These are phyloP conservation scores for Hydrolagus affinis DNA, from an alignment of 2,113 vertebrate species.

Conservation along the genomic window DNA sequence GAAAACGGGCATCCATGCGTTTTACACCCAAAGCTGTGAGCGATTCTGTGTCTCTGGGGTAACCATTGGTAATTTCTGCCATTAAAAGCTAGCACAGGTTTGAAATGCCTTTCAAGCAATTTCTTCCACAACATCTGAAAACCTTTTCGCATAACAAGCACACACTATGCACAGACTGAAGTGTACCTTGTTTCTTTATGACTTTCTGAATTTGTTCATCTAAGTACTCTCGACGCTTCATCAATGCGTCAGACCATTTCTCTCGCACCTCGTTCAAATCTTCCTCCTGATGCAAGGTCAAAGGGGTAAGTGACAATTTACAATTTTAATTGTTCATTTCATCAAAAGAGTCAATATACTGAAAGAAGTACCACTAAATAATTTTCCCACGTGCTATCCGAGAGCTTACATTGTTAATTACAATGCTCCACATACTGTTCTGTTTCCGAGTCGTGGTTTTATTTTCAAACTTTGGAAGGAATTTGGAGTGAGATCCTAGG, in stretches of 20 bases:
- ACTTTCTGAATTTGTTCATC: slow-evolving; percentile 96
- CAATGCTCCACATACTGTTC: not conserved
- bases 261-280: slow-evolving; percentile 88
- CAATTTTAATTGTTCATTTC: not conserved
- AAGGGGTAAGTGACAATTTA: not conserved
- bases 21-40: too few relatives aligned
- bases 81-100: too few relatives aligned
- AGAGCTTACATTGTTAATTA: not conserved
- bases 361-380: not conserved
- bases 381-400: not conserved
- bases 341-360: not conserved
- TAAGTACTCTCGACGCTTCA: slow-evolving; percentile 88
- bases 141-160: too few relatives aligned
- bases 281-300: slow-evolving; percentile 66
- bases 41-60: too few relatives aligned
- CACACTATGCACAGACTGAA: not conserved
- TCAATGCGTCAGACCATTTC: slow-evolving; percentile 88
- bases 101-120: too few relatives aligned
- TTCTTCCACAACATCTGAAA: too few relatives aligned
- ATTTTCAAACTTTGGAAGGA: not conserved
- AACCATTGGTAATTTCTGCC: too few relatives aligned
- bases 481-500: not conserved
- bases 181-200: slow-evolving; percentile 81
- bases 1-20: too few relatives aligned
- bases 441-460: too few relatives aligned